Conservation (phyloP, 2,113 vertebrate species). For the Hydrolagus affinis region DNA sequence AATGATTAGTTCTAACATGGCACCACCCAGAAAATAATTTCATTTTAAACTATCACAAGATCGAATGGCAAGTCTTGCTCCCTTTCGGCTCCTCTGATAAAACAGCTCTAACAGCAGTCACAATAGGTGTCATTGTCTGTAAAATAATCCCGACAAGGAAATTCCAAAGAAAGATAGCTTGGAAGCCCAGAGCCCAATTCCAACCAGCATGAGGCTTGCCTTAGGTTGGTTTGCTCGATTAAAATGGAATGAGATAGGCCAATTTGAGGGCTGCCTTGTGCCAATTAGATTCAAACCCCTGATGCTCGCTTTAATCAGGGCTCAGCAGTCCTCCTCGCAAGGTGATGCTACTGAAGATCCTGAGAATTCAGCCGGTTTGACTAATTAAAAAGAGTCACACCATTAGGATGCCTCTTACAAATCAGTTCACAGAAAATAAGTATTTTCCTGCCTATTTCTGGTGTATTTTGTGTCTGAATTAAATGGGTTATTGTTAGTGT, state of each 20-base stretch:
- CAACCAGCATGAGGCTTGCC: background rate
- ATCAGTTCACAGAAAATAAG: background rate
- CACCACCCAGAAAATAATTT: too few relatives aligned
- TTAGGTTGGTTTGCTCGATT: background rate
- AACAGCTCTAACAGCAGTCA: background rate
- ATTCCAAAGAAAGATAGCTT: background rate
- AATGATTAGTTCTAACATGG: too few relatives aligned
- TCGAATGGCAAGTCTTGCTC: too few relatives aligned
- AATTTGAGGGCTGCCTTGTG: background rate
- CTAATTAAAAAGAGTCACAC: background rate
- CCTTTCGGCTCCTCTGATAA: background rate
- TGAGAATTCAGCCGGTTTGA: background rate
- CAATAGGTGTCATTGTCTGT: background rate
- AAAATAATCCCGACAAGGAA: background rate
- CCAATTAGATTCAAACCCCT: constrained; percentile 7
- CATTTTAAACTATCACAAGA: too few relatives aligned
- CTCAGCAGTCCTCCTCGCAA: background rate
- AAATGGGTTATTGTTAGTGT: background rate
- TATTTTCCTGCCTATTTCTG: background rate
- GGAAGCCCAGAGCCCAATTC: background rate
- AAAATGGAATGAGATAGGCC: background rate
- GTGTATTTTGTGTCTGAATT: background rate
- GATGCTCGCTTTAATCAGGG: background rate
- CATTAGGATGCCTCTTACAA: background rate
- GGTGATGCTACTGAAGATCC: background rate